Evolutionary conservation across 2,797 vertebrate genomes (phyloP).

Genomic region (Columba guinea): DNA sequence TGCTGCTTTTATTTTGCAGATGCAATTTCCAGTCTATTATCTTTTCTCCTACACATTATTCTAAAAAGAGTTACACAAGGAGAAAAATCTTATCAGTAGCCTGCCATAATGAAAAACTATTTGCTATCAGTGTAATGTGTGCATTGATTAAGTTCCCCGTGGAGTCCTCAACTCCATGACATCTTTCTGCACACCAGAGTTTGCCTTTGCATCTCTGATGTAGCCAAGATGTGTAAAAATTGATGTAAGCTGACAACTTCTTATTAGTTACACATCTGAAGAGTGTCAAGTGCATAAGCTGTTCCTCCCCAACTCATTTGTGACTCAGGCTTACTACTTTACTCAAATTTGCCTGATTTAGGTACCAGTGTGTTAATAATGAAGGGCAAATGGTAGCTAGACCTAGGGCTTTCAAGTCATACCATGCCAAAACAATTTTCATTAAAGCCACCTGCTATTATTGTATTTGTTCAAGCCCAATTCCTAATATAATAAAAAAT

Average conservation of each 20-base stretch:
- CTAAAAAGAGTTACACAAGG: not conserved
- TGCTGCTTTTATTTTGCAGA: not conserved
- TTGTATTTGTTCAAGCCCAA: not conserved
- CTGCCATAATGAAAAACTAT: not conserved
- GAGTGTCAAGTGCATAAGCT: slow-evolving; percentile 30
- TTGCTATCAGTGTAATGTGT: not conserved
- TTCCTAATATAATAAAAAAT: not conserved
- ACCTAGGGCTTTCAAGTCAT: not conserved
- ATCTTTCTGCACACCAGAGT: not conserved
- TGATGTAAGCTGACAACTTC: slow-evolving; percentile 45
- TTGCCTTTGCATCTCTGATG: not conserved
- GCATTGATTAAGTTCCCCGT: not conserved
- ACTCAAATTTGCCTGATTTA: not conserved
- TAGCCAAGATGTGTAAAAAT: slow-evolving; percentile 20
- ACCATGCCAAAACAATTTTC: not conserved
- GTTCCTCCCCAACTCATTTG: not conserved
- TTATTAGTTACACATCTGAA: slow-evolving; percentile 35
- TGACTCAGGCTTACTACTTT: slow-evolving; percentile 12
- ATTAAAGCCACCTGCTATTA: not conserved
- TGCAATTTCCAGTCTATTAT: slow-evolving; percentile 21
- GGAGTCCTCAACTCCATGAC: not conserved
- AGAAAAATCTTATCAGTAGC: slow-evolving; percentile 2
- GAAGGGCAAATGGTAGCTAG: not conserved
- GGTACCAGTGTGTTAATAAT: not conserved
- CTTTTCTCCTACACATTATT: slow-evolving; percentile 1